phyloP scores from a whole-genome alignment of 2,888 invertebrate genomes.

The Celastrina argiolus region DNA sequence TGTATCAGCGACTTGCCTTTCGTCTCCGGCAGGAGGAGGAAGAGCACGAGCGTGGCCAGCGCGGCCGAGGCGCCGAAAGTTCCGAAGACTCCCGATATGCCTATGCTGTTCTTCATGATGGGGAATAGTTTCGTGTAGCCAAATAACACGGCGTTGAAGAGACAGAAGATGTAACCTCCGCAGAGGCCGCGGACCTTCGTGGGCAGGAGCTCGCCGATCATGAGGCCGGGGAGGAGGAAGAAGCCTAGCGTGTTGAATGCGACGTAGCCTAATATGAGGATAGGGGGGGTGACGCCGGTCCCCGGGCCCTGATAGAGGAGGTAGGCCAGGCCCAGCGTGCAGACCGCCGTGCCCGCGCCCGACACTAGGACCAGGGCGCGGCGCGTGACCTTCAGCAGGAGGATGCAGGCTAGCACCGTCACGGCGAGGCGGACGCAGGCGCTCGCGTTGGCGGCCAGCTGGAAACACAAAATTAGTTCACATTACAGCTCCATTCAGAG shows the following conservation, averaged over 20 bases:
- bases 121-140: slow-evolving; percentile 84
- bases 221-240: slow-evolving; percentile 85
- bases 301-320: slow-evolving; percentile 50
- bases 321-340: slow-evolving; percentile 78
- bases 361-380: slow-evolving; percentile 82
- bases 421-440: slow-evolving; percentile 82
- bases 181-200: slow-evolving; percentile 84
- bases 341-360: slow-evolving; percentile 81
- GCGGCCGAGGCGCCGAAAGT: slow-evolving; percentile 82
- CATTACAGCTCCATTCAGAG: too few species aligned
- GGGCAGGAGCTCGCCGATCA: slow-evolving; percentile 86
- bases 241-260: slow-evolving; percentile 85
- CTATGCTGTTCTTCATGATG: slow-evolving; percentile 76
- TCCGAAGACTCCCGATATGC: slow-evolving; percentile 83
- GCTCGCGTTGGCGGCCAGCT: slow-evolving; percentile 82
- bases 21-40: slow-evolving; percentile 85
- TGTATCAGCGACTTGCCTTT: slow-evolving; percentile 83
- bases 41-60: slow-evolving; percentile 81
- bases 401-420: slow-evolving; percentile 81
- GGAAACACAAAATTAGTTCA: slow-evolving; percentile 31
- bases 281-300: slow-evolving; percentile 47
- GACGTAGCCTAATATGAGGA: slow-evolving; percentile 81
- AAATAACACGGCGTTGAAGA: slow-evolving; percentile 83
- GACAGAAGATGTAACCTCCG: slow-evolving; percentile 84
- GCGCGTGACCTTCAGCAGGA: slow-evolving; percentile 81